Evolutionary conservation across 2,888 invertebrate species (phyloP), one percentile per base, ranked within the genome.

Genomic region (Petrophora chlorosata): DNA sequence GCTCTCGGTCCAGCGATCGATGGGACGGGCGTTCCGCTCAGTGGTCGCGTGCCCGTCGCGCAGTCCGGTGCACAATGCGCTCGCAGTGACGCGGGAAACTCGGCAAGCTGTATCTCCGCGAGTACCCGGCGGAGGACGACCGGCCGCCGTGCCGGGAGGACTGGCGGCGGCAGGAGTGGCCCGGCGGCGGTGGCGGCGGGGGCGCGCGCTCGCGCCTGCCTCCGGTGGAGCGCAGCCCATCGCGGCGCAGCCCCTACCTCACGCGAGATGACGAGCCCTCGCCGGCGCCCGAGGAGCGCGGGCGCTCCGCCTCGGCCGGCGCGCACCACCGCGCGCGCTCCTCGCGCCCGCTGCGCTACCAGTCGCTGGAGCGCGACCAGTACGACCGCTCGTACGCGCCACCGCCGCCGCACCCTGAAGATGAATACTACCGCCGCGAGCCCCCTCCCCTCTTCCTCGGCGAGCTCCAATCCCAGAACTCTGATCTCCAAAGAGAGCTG

Each of bases 401-500:
- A 55, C 97, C 72, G 69, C 97, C 97, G 93, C 60, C 56, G 50
- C 61, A 61, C 48, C 96, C 82, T 91, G 95, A 83, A 79, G 95
- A 75, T 92, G 92, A 73, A 71, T 91, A 85, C 80, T 85, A 82
- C 85, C 93, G 73, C 41, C 80, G 85, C 58, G 92, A 82, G 77
- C 92, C 92, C 82, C 93, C 89, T 90, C 78, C 94, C 64, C 90
- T 93, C 77, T 95, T 94, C 92, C 91, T 95, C 70, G 96, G 96
- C 56, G 98, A 98, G 83, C 92, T 98, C 63, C 97, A 98, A 85
- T 94, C 96, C 77, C 98, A 98, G 91, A 97, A 98, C 87, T 95
- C 96, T 73, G 98, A 99, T 84, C 92, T 99, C 65, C 98, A 98
- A 77, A 93, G 97, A 59, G 98, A 99, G 83, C 93, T 98, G 79